Conservation (phyloP, 2,113 vertebrate genomes). For the Columbina picui region DNA sequence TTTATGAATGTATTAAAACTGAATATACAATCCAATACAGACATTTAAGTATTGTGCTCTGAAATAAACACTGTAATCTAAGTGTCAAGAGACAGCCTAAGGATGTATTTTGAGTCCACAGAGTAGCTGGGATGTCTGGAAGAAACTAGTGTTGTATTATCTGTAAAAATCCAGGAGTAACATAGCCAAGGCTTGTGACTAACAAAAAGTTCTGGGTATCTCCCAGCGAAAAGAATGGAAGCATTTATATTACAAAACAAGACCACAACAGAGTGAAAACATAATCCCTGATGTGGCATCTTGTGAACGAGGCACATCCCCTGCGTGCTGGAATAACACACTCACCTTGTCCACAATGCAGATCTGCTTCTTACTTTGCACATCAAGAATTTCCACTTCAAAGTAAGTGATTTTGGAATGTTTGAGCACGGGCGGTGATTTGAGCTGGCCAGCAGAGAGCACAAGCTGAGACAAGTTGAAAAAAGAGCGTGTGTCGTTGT, state of each 20-base stretch:
- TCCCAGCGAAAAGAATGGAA: neutral
- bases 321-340: neutral
- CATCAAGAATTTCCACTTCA: slow-evolving; percentile 83
- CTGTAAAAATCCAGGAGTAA: neutral
- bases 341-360: slow-evolving; percentile 84
- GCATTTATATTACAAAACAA: neutral
- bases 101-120: neutral
- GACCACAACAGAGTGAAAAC: neutral
- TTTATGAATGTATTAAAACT: neutral
- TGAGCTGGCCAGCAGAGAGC: slow-evolving; percentile 70
- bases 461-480: slow-evolving; percentile 73
- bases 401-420: slow-evolving; percentile 76
- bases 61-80: neutral
- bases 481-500: slow-evolving; percentile 62
- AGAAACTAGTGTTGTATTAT: neutral
- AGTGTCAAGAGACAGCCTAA: neutral
- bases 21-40: neutral
- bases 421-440: slow-evolving; percentile 32
- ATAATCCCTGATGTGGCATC: neutral
- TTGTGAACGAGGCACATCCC: neutral
- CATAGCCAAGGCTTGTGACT: neutral
- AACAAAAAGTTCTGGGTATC: neutral
- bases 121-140: neutral
- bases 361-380: slow-evolving; percentile 80
- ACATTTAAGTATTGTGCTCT: neutral